Evolutionary conservation across 1,140 invertebrate species (phyloP).

Genomic region (Lasioglossum albipes): DNA sequence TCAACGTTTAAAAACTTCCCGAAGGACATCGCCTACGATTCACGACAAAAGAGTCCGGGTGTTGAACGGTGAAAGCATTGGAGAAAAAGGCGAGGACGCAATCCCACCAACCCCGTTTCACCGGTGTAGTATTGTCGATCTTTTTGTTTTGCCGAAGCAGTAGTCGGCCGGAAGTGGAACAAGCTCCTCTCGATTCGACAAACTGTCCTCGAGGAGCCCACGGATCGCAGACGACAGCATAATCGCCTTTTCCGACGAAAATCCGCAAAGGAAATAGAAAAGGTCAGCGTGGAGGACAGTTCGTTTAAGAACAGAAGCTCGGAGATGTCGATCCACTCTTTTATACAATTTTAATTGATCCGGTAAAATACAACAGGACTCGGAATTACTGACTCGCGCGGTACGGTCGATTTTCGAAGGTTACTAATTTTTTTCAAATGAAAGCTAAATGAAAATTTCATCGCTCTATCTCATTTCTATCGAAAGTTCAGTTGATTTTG

Average conservation of each 20-base stretch:
- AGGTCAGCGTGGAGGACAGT: neutral
- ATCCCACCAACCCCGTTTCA: slow-evolving; percentile 29
- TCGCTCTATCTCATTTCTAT: too few relatives aligned
- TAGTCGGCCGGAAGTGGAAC: too few relatives aligned
- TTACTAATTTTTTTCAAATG: too few relatives aligned
- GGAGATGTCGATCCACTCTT: too few relatives aligned
- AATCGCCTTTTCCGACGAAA: neutral
- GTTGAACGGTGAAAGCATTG: neutral
- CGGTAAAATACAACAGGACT: too few relatives aligned
- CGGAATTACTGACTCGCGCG: too few relatives aligned
- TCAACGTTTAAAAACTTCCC: slow-evolving; percentile 4
- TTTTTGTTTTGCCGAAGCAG: neutral
- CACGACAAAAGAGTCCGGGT: neutral
- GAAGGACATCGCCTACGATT: slow-evolving; percentile 4
- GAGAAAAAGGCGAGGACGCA: neutral
- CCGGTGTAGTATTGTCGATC: slow-evolving; percentile 38
- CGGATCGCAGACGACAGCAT: neutral
- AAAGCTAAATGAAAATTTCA: too few relatives aligned
- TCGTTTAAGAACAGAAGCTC: too few relatives aligned
- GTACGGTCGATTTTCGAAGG: too few relatives aligned
- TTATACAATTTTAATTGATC: too few relatives aligned
- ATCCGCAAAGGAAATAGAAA: neutral
- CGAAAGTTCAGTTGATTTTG: too few relatives aligned
- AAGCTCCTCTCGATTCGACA: neutral
- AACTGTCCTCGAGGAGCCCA: neutral